Percentiles rank a stretch among this genome's conserved stretches.
Evolutionary conservation across 2,888 invertebrate species (phyloP).

Genomic region (Zaprionus obscuricornis): DNA sequence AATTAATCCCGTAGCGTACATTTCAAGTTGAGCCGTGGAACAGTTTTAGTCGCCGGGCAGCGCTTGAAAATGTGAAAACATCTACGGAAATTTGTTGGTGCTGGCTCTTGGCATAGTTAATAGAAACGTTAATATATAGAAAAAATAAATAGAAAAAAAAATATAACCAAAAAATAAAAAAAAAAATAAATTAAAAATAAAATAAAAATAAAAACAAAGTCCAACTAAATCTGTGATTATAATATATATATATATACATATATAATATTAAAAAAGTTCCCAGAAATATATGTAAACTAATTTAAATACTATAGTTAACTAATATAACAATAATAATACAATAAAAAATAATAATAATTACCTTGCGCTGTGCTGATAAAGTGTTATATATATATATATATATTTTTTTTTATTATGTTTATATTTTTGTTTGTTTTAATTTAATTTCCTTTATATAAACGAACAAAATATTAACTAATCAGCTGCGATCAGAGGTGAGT

Average conservation of each 20-base stretch:
- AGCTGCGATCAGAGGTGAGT: slow-evolving; percentile 54
- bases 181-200: slow-evolving; percentile 1
- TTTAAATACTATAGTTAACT: too few relatives aligned
- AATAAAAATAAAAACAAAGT: slow-evolving; percentile 6
- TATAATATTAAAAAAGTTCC: slow-evolving; percentile 19
- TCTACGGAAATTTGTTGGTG: slow-evolving; percentile 39
- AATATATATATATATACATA: slow-evolving; percentile 22
- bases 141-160: slow-evolving; percentile 2
- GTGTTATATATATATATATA: too few relatives aligned
- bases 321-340: slow-evolving; percentile 4
- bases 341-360: slow-evolving; percentile 27
- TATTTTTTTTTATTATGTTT: slow-evolving; percentile 3
- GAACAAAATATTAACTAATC: slow-evolving; percentile 41
- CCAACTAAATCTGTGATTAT: slow-evolving; percentile 63
- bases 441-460: slow-evolving; percentile 30
- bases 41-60: slow-evolving; percentile 59
- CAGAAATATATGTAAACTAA: too few relatives aligned
- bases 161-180: slow-evolving; percentile 1
- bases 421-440: not conserved
- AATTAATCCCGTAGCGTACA: not conserved
- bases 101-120: slow-evolving; percentile 47
- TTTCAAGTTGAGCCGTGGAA: slow-evolving; percentile 24
- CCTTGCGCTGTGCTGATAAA: slow-evolving; percentile 33
- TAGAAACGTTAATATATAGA: not conserved
- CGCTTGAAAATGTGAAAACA: slow-evolving; percentile 80